Percentiles rank a stretch among this genome's conserved stretches.
Conservation (phyloP, 2,797 vertebrate species). For the Taeniopygia guttata region DNA sequence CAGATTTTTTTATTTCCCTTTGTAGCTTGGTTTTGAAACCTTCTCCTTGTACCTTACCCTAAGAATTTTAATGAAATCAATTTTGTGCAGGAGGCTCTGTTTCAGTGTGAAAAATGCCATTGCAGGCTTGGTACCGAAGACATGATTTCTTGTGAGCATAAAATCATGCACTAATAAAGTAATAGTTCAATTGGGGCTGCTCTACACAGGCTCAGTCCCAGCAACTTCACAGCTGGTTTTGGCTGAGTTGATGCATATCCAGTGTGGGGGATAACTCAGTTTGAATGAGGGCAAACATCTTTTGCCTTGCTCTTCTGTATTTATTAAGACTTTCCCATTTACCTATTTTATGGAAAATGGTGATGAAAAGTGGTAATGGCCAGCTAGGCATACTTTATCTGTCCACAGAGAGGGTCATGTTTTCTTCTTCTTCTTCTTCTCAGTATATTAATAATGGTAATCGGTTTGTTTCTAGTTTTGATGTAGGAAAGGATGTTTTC, state of each 20-base stretch:
- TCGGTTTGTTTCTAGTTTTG: not conserved
- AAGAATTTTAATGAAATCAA: not conserved
- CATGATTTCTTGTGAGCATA: not conserved
- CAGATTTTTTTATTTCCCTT: not conserved
- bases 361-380: not conserved
- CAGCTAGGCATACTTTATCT: not conserved
- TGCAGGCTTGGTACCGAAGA: not conserved
- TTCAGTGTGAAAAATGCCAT: not conserved
- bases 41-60: not conserved
- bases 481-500: not conserved
- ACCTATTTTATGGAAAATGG: not conserved
- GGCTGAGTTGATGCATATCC: not conserved
- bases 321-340: not conserved
- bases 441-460: no score
- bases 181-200: not conserved
- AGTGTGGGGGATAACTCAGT: accelerated
- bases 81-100: not conserved
- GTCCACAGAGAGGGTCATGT: no score
- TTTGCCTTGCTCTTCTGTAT: not conserved
- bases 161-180: not conserved
- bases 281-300: not conserved
- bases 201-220: not conserved
- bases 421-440: not conserved
- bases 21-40: not conserved
- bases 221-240: not conserved